Evolutionary conservation across 2,113 vertebrate species (phyloP).

Genomic region (Tupaia tana): DNA sequence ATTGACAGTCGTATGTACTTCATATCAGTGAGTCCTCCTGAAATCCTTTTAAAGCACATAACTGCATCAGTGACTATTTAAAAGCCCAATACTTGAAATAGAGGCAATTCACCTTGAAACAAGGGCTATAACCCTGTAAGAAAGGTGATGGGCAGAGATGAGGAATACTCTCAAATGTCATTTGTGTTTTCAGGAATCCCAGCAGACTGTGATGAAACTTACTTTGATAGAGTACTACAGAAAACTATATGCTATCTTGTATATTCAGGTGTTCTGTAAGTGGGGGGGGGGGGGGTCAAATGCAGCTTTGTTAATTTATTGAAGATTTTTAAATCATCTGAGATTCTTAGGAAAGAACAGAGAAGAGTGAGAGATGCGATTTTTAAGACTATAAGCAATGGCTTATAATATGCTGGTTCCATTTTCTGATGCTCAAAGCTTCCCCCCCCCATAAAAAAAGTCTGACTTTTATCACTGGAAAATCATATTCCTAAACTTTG

Average conservation of each 20-base stretch:
- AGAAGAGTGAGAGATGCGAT: rapidly evolving
- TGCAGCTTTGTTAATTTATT: neutral
- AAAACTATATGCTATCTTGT: neutral
- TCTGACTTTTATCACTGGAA: neutral
- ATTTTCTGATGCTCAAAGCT: neutral
- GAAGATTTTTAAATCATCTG: neutral
- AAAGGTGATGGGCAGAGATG: neutral
- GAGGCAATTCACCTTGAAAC: conserved; percentile 39
- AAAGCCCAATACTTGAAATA: conserved; percentile 43
- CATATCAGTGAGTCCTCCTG: neutral
- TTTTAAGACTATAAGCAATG: neutral
- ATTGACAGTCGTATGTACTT: neutral
- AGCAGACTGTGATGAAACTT: neutral
- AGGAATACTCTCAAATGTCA: neutral
- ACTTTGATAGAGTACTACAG: neutral
- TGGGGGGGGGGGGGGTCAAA: neutral
- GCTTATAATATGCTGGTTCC: neutral
- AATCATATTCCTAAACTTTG: neutral
- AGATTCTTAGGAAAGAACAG: neutral
- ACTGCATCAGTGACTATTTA: neutral
- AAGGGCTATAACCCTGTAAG: neutral
- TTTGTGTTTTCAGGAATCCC: neutral
- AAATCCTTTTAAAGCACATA: neutral
- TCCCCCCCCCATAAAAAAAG: neutral
- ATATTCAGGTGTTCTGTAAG: neutral